Evolutionary conservation across 2,113 vertebrate genomes (phyloP).

Genomic region (Percina caprodes): DNA sequence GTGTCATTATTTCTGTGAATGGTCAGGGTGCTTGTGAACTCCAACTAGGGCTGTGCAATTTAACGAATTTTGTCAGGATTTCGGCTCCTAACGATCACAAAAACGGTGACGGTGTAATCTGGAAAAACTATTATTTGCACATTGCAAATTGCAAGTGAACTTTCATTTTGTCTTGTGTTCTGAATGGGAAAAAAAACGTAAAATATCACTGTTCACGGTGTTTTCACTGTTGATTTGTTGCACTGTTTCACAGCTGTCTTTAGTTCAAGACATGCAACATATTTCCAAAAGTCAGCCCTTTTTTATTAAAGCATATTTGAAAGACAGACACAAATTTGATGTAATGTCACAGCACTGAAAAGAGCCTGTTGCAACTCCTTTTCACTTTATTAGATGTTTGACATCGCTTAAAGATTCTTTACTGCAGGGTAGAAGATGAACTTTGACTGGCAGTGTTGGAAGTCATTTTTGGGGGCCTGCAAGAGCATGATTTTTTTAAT

Average conservation of each 20-base stretch:
- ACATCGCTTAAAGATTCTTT: constrained; percentile 7
- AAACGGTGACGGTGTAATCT: no score
- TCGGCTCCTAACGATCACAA: no score
- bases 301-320: neutral
- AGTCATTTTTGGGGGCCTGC: neutral
- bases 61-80: no score
- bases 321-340: neutral
- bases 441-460: constrained; percentile 11
- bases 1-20: constrained; percentile 33
- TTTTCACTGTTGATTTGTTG: no score
- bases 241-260: no score
- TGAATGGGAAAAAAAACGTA: no score
- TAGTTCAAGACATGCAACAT: no score
- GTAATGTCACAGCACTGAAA: neutral
- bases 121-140: no score
- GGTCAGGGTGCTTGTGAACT: neutral
- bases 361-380: constrained; percentile 14
- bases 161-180: no score
- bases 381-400: constrained; percentile 20
- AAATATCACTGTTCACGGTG: no score
- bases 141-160: no score
- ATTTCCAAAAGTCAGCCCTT: neutral
- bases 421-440: constrained; percentile 38
- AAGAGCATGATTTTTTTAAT: neutral
- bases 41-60: no score